These are phyloP conservation scores for Drosophila sulfurigaster DNA, from an alignment of 1,140 invertebrate species.

Conservation along the genomic window DNA sequence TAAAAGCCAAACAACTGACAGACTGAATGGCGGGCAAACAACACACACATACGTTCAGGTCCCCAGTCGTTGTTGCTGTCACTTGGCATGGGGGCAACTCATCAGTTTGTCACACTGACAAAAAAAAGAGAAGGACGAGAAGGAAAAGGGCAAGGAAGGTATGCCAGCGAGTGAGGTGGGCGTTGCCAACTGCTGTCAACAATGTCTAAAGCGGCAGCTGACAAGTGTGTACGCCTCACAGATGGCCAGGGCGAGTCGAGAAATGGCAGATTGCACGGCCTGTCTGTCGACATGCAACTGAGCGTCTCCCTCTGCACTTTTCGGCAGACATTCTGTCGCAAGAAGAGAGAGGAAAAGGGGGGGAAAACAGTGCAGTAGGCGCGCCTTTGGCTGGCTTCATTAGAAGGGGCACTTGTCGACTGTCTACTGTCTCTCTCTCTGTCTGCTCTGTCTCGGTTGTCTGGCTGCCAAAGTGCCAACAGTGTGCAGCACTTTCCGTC, in stretches of 20 bases:
- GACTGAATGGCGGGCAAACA: conserved; percentile 5
- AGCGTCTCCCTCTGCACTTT: conserved; percentile 20
- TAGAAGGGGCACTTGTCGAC: conserved; percentile 70
- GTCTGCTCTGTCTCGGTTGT: conserved; percentile 9
- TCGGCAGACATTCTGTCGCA: conserved; percentile 66
- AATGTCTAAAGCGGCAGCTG: conserved; percentile 73
- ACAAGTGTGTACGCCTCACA: conserved; percentile 80
- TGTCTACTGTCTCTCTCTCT: conserved; percentile 8
- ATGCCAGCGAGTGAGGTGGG: conserved; percentile 40
- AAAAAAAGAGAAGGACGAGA: not conserved
- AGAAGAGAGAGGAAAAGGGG: not conserved
- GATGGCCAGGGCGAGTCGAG: conserved; percentile 53
- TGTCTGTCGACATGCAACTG: not conserved
- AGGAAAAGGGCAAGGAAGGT: not conserved
- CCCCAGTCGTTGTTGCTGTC: not conserved
- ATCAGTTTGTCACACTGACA: conserved; percentile 13
- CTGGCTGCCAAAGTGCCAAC: conserved; percentile 58
- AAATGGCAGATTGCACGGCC: conserved; percentile 17
- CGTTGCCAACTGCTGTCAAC: conserved; percentile 70
- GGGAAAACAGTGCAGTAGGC: not conserved
- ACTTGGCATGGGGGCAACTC: not conserved
- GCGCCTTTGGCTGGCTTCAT: conserved; percentile 74
- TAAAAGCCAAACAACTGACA: conserved; percentile 72
- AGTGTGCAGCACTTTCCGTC: conserved; percentile 41
- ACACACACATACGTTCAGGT: not conserved